Evolutionary conservation across 2,888 invertebrate species (phyloP), one percentile per base, ranked within the genome.

Genomic region (Thyatira batis): DNA sequence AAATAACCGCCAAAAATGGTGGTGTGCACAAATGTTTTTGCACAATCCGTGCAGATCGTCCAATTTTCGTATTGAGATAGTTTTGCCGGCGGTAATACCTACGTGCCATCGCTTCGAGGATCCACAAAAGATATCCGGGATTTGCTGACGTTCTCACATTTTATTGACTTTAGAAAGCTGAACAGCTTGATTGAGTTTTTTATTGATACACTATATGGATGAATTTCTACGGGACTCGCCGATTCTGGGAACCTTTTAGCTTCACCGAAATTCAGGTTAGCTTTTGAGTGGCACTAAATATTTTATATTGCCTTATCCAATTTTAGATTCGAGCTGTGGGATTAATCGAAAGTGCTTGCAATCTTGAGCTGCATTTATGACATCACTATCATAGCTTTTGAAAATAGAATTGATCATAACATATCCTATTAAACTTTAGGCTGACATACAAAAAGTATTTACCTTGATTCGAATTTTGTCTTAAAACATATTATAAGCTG

Each of bases 1-100:
- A 58, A 52, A 56, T 54, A 54, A 54, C 49, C 33, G 43, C 51
- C 23, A 49, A 57, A 65, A 60, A 57, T 53, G 50, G 43, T 28
- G 20, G 27, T 28, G 21, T n/a, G 13, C 30, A 23, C 28, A 50
- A 43, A 30, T 58, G 62, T 61, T 67, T 69, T 61, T 61, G 51
- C 55, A 53, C 58, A 64, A 72, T 63, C 58, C 55, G 48, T 52
- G 56, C 52, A 45, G 57, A 67, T 69, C 63, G 69, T 70, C 63
- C 71, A 71, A 75, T 75, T 71, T 67, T 64, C 68, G 63, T 58
- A 51, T 45, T 54, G 69, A 67, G 64, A 62, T 61, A 60, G 58
- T 63, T 67, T 60, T 55, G 55, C 57, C 54, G 56, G 61, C 52
- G 63, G 70, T 71, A 69, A 71, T 71, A 73, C 71, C 69, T 67